Conservation (phyloP, 2,113 vertebrate species). For the Poecile atricapillus region DNA sequence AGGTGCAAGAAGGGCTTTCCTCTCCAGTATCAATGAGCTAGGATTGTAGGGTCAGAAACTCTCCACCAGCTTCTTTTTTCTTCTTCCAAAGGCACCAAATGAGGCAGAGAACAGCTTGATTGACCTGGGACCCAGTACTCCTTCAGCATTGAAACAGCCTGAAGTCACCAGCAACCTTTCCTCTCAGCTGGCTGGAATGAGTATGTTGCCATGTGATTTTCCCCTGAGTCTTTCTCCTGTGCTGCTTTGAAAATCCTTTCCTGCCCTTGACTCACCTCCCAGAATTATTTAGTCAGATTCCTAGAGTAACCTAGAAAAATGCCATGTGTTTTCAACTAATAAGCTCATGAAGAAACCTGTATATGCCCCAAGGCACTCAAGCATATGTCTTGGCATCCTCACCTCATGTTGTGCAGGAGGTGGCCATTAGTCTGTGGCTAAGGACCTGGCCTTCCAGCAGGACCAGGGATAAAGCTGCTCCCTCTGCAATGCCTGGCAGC, state of each 20-base stretch:
- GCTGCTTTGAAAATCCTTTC: neutral
- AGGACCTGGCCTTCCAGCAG: neutral
- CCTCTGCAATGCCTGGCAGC: neutral
- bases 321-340: neutral
- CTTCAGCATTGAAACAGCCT: constrained; percentile 56
- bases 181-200: constrained; percentile 85
- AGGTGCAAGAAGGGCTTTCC: neutral
- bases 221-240: neutral
- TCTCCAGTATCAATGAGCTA: neutral
- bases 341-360: neutral
- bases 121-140: constrained; percentile 68
- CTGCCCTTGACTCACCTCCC: neutral
- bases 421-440: neutral
- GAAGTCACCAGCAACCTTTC: constrained; percentile 74
- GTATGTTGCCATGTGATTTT: constrained; percentile 68
- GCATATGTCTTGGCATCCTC: neutral
- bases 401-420: neutral
- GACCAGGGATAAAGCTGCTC: neutral
- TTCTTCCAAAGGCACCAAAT: constrained; percentile 48
- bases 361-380: neutral
- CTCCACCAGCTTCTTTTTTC: neutral
- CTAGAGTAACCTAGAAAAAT: neutral
- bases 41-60: neutral
- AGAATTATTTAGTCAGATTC: neutral
- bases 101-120: constrained; percentile 76